Evolutionary conservation across 2,888 invertebrate species (phyloP).

Genomic region (Lepidocyrtoides sp.): DNA sequence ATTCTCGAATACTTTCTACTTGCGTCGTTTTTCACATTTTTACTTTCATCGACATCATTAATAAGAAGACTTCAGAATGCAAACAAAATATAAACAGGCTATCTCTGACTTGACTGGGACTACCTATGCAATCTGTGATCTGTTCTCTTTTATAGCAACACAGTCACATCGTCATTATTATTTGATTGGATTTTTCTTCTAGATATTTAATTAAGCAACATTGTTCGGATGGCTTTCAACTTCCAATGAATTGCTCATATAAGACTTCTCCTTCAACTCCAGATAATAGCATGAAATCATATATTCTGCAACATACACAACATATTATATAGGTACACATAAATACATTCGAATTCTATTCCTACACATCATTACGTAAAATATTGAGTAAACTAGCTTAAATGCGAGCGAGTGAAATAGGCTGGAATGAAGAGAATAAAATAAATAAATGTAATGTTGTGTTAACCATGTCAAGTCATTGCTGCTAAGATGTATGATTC

Average conservation of each 20-base stretch:
- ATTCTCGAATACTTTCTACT: too few relatives aligned
- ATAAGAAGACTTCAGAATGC: too few relatives aligned
- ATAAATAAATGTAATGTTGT: constrained; percentile 31
- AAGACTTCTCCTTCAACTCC: neutral
- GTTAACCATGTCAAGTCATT: constrained; percentile 39
- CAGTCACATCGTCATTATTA: too few relatives aligned
- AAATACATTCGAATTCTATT: neutral
- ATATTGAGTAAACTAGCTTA: neutral
- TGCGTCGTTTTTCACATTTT: too few relatives aligned
- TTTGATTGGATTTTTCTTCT: constrained; percentile 7
- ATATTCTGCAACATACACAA: too few relatives aligned
- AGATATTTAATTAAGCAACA: constrained; percentile 52
- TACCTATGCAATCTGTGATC: too few relatives aligned
- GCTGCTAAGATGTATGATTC: neutral
- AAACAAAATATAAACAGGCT: too few relatives aligned
- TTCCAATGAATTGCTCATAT: constrained; percentile 12
- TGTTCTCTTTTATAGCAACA: too few relatives aligned
- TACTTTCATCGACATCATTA: too few relatives aligned
- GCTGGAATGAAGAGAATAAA: neutral
- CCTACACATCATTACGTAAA: constrained; percentile 22
- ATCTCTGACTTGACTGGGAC: too few relatives aligned
- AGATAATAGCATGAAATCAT: too few relatives aligned
- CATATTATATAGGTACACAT: neutral
- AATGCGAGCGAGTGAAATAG: neutral
- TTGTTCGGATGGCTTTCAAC: constrained; percentile 4